A percentile compares a stretch with the other conserved stretches of the same genome.
Evolutionary conservation across 2,888 invertebrate genomes (phyloP).

Genomic region (Dendrolimus pini): DNA sequence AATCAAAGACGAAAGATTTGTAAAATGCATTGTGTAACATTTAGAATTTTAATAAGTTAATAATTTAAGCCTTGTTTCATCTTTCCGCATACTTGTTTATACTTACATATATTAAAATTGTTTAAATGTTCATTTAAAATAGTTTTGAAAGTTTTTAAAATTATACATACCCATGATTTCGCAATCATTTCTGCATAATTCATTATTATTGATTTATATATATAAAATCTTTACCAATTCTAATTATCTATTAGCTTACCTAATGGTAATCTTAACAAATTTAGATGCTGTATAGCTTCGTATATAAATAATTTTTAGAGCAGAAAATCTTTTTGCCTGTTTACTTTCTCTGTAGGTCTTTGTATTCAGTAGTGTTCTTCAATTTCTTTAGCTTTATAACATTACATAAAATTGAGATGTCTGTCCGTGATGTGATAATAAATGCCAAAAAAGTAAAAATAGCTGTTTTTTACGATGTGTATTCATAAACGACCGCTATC

Average conservation of each 20-base stretch:
- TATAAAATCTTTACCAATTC: neutral
- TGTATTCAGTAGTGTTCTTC: too few species aligned
- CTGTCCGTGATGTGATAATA: too few species aligned
- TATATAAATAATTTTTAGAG: too few species aligned
- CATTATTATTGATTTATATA: neutral
- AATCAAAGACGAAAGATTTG: neutral
- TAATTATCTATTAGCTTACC: too few species aligned
- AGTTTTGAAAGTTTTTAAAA: neutral
- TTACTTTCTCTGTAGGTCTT: too few species aligned
- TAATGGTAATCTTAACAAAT: neutral
- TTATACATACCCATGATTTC: neutral
- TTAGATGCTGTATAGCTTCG: neutral
- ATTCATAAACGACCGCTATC: too few species aligned
- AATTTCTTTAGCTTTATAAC: too few species aligned
- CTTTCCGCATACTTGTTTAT: neutral
- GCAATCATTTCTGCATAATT: neutral
- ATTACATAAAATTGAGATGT: too few species aligned
- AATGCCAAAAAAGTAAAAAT: too few species aligned
- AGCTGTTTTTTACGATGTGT: too few species aligned
- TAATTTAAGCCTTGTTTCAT: constrained; percentile 1
- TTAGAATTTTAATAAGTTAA: neutral
- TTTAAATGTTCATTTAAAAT: neutral
- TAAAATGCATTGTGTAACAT: neutral
- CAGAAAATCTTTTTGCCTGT: too few species aligned
- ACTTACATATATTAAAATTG: neutral